Conservation (phyloP, 1,140 invertebrate genomes). For the Hyles vespertilio region DNA sequence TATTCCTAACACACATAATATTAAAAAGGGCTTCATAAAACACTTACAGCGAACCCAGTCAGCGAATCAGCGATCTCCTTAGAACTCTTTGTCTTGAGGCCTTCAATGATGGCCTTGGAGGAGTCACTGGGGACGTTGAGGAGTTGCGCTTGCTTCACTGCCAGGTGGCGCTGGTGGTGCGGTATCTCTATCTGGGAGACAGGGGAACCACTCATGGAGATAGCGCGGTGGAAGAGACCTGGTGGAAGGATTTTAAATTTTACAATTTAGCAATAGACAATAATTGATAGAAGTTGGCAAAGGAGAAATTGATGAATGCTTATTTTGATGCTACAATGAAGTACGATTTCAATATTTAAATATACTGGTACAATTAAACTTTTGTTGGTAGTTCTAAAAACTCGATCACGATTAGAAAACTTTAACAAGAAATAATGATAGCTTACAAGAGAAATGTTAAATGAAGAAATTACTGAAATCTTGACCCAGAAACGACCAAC, state of each 20-base stretch:
- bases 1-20: background rate
- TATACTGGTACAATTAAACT: no score
- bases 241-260: background rate
- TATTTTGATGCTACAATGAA: no score
- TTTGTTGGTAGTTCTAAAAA: no score
- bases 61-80: conserved; percentile 71
- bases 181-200: conserved; percentile 53
- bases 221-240: conserved; percentile 81
- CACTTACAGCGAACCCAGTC: conserved; percentile 68
- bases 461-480: no score
- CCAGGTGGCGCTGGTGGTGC: conserved; percentile 76
- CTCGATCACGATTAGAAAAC: no score
- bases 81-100: conserved; percentile 75
- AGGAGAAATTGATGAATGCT: no score
- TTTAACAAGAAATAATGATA: no score
- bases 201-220: conserved; percentile 81
- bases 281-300: no score
- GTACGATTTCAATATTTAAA: no score
- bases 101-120: conserved; percentile 76
- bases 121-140: conserved; percentile 79
- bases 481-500: no score
- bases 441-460: no score
- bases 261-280: background rate
- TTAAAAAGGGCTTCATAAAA: background rate
- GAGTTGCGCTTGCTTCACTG: conserved; percentile 80